Conservation (phyloP, 2,113 vertebrate species). For the Ancistrus triradiatus region DNA sequence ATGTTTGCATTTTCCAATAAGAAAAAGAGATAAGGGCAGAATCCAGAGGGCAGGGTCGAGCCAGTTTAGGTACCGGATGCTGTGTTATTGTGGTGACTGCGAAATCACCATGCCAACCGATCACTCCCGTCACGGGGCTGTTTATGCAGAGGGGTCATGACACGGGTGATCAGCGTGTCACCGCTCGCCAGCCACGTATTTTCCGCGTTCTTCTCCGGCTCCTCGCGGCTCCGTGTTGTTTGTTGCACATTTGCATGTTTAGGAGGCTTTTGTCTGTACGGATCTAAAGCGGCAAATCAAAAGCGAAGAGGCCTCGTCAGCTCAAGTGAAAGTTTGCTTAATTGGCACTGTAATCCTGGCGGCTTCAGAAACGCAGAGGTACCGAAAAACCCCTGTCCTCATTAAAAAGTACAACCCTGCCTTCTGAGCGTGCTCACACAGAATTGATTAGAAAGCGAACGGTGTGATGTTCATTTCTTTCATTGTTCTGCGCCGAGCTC, state of each 20-base stretch:
- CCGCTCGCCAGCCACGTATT: no score
- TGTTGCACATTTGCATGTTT: constrained; percentile 35
- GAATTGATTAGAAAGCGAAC: constrained; percentile 64
- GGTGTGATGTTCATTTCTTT: constrained; percentile 66
- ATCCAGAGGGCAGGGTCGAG: constrained; percentile 1
- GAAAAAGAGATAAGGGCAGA: neutral
- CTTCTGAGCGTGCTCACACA: constrained; percentile 60
- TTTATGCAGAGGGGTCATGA: constrained; percentile 39
- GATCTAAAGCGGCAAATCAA: constrained; percentile 55
- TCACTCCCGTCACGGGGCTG: constrained; percentile 30
- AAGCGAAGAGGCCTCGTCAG: constrained; percentile 42
- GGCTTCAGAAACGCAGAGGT: constrained; percentile 48
- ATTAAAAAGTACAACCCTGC: constrained; percentile 66
- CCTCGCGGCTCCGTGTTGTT: no score
- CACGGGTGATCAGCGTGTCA: constrained; percentile 43
- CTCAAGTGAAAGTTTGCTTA: constrained; percentile 59
- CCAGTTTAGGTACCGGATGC: constrained; percentile 19
- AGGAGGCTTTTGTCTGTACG: constrained; percentile 47
- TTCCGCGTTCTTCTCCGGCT: no score
- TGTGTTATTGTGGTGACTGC: constrained; percentile 28
- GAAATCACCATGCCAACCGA: constrained; percentile 35
- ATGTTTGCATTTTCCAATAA: no score
- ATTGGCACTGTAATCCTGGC: constrained; percentile 59
- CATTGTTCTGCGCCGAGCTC: constrained; percentile 63
- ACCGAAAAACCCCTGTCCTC: constrained; percentile 54